Evolutionary conservation across 2,113 vertebrate species (phyloP).

Genomic region (Pollimyrus isidori): DNA sequence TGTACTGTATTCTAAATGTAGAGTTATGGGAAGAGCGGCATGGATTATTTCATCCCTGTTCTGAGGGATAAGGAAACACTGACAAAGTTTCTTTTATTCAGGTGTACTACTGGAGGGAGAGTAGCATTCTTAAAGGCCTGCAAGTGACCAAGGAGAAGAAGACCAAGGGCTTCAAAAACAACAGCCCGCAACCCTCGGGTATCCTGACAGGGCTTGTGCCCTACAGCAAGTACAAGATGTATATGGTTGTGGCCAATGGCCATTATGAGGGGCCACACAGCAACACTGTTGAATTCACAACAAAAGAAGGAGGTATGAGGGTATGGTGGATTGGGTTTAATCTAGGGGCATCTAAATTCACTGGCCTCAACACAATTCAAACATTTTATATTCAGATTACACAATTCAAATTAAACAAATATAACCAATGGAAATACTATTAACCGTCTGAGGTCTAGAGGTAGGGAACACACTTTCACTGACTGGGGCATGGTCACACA

Average conservation of each 20-base stretch:
- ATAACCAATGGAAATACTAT: neutral
- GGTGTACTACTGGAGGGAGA: slow-evolving; percentile 90
- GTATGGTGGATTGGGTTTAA: neutral
- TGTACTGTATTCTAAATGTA: neutral
- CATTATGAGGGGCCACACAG: slow-evolving; percentile 77
- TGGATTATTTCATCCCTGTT: neutral
- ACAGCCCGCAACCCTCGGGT: slow-evolving; percentile 63
- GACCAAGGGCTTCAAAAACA: slow-evolving; percentile 70
- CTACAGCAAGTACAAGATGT: slow-evolving; percentile 86
- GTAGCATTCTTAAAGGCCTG: slow-evolving; percentile 79
- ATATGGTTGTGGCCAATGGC: slow-evolving; percentile 89
- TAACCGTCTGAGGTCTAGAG: neutral
- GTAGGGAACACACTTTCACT: no score
- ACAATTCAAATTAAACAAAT: neutral
- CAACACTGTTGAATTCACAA: slow-evolving; percentile 78
- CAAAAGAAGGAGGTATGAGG: slow-evolving; percentile 83
- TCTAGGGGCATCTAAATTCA: neutral
- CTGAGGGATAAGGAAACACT: neutral
- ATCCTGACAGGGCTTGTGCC: slow-evolving; percentile 78
- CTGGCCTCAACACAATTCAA: neutral
- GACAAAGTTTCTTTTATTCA: slow-evolving; percentile 46
- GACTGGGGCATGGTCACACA: no score
- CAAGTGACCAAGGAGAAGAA: slow-evolving; percentile 78
- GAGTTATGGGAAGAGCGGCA: slow-evolving; percentile 11
- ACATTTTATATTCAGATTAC: neutral